Evolutionary conservation across 2,113 vertebrate genomes (phyloP), one percentile per base, ranked within the genome.

Genomic region (Setophaga coronata): DNA sequence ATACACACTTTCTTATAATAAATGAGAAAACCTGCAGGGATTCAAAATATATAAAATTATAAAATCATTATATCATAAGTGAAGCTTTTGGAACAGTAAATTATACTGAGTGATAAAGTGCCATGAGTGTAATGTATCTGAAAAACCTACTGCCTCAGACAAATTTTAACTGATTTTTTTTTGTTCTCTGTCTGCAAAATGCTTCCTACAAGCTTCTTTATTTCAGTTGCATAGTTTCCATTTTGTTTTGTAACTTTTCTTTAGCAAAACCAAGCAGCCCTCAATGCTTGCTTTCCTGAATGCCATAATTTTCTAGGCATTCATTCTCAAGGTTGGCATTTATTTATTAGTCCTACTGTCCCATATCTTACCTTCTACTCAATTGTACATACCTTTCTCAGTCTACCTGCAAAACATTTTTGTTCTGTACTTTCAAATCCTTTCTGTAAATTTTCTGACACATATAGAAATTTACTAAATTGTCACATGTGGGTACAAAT

Each of bases 341-440:
- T 87, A 78, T 94, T 92, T 87, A 78, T 91, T 95, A 87, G 51
- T 84, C 34, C 45, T 71, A 40, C 24, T 51, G 21, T 94, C 82
- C 36, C 2, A 0, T 79, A 23, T 84, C 36, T 87, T 87, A n/a
- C 29, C 29, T 93, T 40, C 60, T 82, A 20, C 19, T 90, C 47
- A 53, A 7, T 64, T 73, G 17, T 43, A 60, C 5, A 1, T 47
- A 19, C 19, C 15, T 58, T 89, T 78, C 56, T 29, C 24, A 70
- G 24, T 50, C 73, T 87, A 23, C 56, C 34, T 78, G 24, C 43
- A 74, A 90, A 74, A 25, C 15, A 28, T 14, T 90, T 96, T 73
- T 84, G 15, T 42, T 80, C 48, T 51, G 12, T 73, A 24, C 42
- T 67, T 87, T 87, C 40, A 92, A 48, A 67, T 67, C 6, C 15